Evolutionary conservation across 2,888 invertebrate species (phyloP).

Genomic region (Eutolmus rufibarbis): DNA sequence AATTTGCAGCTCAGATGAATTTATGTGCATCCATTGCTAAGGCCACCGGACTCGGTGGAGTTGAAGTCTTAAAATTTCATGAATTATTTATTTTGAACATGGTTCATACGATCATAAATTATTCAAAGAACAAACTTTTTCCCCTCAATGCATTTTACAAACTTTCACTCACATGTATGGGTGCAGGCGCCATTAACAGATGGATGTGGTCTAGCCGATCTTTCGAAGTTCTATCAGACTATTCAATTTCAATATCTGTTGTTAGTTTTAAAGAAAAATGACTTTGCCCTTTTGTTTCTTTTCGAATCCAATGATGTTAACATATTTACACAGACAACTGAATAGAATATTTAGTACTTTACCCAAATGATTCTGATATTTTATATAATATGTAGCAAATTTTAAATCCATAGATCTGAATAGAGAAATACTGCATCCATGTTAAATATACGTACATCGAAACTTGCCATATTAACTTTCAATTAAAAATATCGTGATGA

Average conservation of each 20-base stretch:
- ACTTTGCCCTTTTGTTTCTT: not conserved
- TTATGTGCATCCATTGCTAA: not conserved
- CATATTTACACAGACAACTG: not conserved
- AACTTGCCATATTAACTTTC: no score
- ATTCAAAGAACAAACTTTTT: conserved; percentile 9
- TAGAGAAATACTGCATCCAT: no score
- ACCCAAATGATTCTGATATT: no score
- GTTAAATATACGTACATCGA: no score
- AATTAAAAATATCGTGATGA: no score
- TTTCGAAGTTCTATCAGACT: not conserved
- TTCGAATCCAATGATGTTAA: not conserved
- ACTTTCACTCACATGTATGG: conserved; percentile 1
- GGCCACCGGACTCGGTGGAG: not conserved
- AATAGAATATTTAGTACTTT: not conserved
- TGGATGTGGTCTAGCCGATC: not conserved
- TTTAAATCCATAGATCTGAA: no score
- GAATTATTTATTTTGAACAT: conserved; percentile 17
- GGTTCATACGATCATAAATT: conserved; percentile 25
- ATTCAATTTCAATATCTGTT: not conserved
- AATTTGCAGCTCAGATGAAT: not conserved
- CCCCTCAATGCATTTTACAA: conserved; percentile 2
- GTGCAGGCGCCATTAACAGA: not conserved
- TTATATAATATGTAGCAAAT: no score
- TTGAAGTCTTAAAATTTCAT: conserved; percentile 16
- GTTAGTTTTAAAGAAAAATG: not conserved